These are phyloP conservation scores for Cecidostiba fungosa DNA, from an alignment of 2,888 invertebrate genomes.

Conservation along the genomic window DNA sequence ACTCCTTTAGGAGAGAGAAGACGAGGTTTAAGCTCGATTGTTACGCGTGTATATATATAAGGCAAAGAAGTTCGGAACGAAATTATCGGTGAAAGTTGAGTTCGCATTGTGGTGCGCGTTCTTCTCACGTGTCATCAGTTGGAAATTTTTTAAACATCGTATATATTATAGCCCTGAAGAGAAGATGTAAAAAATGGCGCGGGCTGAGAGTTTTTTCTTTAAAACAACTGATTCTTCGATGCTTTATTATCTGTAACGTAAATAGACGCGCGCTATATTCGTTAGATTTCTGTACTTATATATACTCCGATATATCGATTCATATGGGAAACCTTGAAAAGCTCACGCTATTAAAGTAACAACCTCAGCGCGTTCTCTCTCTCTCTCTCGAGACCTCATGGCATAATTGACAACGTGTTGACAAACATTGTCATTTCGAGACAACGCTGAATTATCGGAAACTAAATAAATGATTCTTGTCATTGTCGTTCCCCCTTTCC, in stretches of 20 bases:
- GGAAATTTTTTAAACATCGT: neutral
- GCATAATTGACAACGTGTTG: neutral
- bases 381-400: neutral
- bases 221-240: neutral
- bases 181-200: neutral
- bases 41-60: neutral
- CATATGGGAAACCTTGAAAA: conserved; percentile 42
- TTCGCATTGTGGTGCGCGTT: neutral
- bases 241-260: neutral
- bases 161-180: neutral
- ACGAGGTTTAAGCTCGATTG: conserved; percentile 28
- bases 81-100: conserved; percentile 43
- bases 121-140: neutral
- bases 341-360: neutral
- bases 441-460: neutral
- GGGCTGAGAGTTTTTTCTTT: neutral
- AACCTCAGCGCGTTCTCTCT: neutral
- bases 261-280: conserved; percentile 37
- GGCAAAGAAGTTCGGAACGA: neutral
- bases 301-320: conserved; percentile 32
- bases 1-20: conserved; percentile 48
- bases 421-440: conserved; percentile 1
- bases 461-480: neutral
- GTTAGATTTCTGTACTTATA: conserved; percentile 22
- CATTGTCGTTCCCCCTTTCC: neutral